phyloP scores from a whole-genome alignment of 2,113 vertebrate genomes.

The Taxidea taxus region DNA sequence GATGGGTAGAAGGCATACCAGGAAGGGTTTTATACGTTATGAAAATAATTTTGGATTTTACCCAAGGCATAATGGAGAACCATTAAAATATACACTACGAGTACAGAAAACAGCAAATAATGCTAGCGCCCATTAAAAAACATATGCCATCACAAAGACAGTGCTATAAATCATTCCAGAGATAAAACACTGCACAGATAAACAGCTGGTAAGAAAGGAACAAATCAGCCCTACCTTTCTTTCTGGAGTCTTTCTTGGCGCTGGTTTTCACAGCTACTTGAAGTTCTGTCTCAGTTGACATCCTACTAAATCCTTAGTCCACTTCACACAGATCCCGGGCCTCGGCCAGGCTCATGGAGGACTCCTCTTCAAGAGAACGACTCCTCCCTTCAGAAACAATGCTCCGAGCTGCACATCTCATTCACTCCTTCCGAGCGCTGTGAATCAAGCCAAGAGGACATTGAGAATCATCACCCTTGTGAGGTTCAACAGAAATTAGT shows the following conservation, averaged over 20 bases:
- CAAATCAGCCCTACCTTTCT: slow-evolving; percentile 89
- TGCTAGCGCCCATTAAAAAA: not conserved
- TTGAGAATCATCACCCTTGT: slow-evolving; percentile 37
- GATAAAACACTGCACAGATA: not conserved
- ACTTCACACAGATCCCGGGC: slow-evolving; percentile 92
- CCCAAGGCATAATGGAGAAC: not conserved
- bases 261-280: slow-evolving; percentile 99
- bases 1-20: not conserved
- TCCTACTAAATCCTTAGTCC: slow-evolving; percentile 96
- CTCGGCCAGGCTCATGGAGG: slow-evolving; percentile 97
- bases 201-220: not conserved
- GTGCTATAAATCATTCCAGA: not conserved
- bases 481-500: slow-evolving; percentile 25
- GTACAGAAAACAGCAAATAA: not conserved
- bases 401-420: slow-evolving; percentile 92
- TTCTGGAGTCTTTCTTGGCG: slow-evolving; percentile 98
- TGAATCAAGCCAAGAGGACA: slow-evolving; percentile 71
- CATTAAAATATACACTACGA: not conserved
- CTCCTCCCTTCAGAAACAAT: slow-evolving; percentile 86
- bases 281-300: slow-evolving; percentile 99
- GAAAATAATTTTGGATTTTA: not conserved
- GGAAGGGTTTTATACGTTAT: not conserved
- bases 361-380: slow-evolving; percentile 87
- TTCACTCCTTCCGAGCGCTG: slow-evolving; percentile 89
- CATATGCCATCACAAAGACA: not conserved